A percentile compares a stretch with the other conserved stretches of the same genome.
These are phyloP conservation scores for Antigone vipio DNA, from an alignment of 2,113 vertebrate genomes.

Conservation along the genomic window DNA sequence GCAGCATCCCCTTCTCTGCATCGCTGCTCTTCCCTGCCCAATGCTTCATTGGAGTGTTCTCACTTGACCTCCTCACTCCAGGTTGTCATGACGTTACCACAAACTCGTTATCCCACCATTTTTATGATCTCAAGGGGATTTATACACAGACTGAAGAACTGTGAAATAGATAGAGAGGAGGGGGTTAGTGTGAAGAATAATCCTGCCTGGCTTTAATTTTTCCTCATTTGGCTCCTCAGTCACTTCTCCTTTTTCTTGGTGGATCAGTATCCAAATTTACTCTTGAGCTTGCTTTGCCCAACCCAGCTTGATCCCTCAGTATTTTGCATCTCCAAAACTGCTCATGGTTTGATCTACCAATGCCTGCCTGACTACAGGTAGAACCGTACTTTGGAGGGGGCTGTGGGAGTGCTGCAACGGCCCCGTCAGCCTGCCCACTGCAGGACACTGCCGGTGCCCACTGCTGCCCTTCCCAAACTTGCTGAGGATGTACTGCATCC, in stretches of 20 bases:
- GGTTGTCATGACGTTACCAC: background rate
- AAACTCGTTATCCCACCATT: background rate
- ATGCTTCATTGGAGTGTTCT: background rate
- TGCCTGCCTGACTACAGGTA: background rate
- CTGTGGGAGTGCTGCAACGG: background rate
- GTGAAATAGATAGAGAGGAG: background rate
- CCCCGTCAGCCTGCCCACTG: background rate
- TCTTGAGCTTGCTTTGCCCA: background rate
- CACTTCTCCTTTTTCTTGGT: background rate
- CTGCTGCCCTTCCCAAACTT: background rate
- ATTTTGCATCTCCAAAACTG: background rate
- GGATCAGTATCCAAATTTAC: background rate
- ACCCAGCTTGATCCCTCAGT: background rate
- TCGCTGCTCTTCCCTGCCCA: fast-evolving
- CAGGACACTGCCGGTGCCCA: fast-evolving
- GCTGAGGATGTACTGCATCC: too few relatives aligned
- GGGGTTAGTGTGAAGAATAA: background rate
- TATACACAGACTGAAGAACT: background rate
- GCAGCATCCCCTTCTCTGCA: background rate
- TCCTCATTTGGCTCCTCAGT: background rate
- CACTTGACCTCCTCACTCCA: background rate
- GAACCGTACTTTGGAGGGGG: fast-evolving
- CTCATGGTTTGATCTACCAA: background rate
- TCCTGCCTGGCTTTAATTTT: background rate
- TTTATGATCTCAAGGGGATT: background rate